Evolutionary conservation across 1,140 invertebrate species (phyloP).

Genomic region (Brachionus plicatilis): DNA sequence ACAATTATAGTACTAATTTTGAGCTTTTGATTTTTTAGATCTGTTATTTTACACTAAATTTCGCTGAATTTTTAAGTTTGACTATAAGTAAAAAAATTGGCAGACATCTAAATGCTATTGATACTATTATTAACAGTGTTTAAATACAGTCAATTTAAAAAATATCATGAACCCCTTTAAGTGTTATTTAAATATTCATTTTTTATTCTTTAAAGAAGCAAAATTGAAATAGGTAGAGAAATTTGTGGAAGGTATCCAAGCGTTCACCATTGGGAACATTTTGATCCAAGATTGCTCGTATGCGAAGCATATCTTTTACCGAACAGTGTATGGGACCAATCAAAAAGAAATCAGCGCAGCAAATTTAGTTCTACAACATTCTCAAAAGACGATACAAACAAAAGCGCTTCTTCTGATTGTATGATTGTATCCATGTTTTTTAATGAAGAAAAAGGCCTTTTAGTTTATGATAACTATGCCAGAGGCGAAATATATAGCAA

Average conservation of each 20-base stretch:
- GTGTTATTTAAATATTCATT: background rate
- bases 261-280: slow-evolving; percentile 67
- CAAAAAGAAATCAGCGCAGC: background rate
- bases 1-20: too few species aligned
- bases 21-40: too few species aligned
- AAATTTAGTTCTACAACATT: slow-evolving; percentile 35
- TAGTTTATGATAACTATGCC: slow-evolving; percentile 63
- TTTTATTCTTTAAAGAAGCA: slow-evolving; percentile 46
- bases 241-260: slow-evolving; percentile 58
- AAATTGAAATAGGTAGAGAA: slow-evolving; percentile 54
- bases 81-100: too few species aligned
- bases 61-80: too few species aligned
- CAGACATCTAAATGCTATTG: too few species aligned
- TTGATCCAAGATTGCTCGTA: slow-evolving; percentile 68
- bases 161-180: too few species aligned
- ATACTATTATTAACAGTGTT: too few species aligned
- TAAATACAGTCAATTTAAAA: too few species aligned
- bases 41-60: too few species aligned
- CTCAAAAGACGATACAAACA: slow-evolving; percentile 31
- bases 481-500: slow-evolving; percentile 46
- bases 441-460: slow-evolving; percentile 63
- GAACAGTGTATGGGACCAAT: slow-evolving; percentile 41
- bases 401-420: slow-evolving; percentile 46
- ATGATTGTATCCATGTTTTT: slow-evolving; percentile 64
- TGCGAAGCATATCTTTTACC: slow-evolving; percentile 61